Percentiles rank a stretch among this genome's conserved stretches.
These are phyloP conservation scores for Chrysolina americana DNA, from an alignment of 2,888 invertebrate genomes.

Conservation along the genomic window DNA sequence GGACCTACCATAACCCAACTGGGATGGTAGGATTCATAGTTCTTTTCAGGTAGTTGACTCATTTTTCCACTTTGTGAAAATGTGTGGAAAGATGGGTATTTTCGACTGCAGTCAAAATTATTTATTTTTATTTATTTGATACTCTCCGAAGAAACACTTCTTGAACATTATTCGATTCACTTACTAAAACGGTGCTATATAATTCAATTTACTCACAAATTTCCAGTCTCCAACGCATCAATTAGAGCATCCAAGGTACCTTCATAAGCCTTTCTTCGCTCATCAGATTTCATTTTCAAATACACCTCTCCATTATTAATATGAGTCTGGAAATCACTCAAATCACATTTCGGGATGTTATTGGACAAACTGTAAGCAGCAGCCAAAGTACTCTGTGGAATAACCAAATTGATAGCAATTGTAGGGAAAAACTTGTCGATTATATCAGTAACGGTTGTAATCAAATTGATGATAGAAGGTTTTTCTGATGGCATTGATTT, in stretches of 20 bases:
- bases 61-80: no score
- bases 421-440: slow-evolving; percentile 77
- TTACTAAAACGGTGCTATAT: no score
- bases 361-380: slow-evolving; percentile 71
- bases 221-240: slow-evolving; percentile 72
- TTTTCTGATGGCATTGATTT: slow-evolving; percentile 89
- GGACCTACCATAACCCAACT: no score
- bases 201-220: slow-evolving; percentile 51
- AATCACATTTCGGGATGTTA: slow-evolving; percentile 65
- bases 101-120: no score
- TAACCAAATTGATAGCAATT: slow-evolving; percentile 74
- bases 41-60: no score
- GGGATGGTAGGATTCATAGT: no score
- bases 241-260: slow-evolving; percentile 71
- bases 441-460: slow-evolving; percentile 72
- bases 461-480: slow-evolving; percentile 80
- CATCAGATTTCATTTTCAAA: slow-evolving; percentile 68
- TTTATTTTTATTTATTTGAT: no score
- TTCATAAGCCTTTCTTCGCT: slow-evolving; percentile 72
- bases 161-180: no score
- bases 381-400: slow-evolving; percentile 72
- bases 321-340: slow-evolving; percentile 66
- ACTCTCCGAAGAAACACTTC: no score
- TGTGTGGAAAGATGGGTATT: no score
- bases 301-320: slow-evolving; percentile 65